Evolutionary conservation across 2,113 vertebrate genomes (phyloP).

Genomic region (Hemicordylus capensis): DNA sequence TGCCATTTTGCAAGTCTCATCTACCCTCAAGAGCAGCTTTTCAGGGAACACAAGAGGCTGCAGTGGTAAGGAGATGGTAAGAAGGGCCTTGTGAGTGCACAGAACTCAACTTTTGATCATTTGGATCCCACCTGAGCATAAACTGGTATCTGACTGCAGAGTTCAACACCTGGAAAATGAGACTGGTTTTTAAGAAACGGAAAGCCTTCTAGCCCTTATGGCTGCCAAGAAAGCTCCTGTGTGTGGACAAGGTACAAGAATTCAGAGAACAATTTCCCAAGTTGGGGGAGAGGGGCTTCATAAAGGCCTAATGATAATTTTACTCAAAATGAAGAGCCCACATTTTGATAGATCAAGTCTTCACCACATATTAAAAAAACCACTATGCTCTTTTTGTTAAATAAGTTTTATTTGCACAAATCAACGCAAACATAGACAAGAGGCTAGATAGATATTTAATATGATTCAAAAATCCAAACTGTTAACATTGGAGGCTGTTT

Average conservation of each 20-base stretch:
- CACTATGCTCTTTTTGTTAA: not conserved
- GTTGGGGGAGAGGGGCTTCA: not conserved
- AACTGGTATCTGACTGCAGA: no score
- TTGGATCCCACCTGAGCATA: not conserved
- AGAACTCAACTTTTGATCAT: not conserved
- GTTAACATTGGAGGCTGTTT: constrained; percentile 3
- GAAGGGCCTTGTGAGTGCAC: not conserved
- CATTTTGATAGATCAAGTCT: not conserved
- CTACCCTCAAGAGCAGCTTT: not conserved
- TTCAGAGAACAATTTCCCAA: not conserved
- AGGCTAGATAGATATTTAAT: not conserved
- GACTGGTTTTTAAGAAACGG: not conserved
- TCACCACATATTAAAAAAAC: not conserved
- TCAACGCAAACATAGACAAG: constrained; percentile 27
- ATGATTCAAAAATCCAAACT: not conserved
- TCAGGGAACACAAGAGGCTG: not conserved
- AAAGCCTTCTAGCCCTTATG: not conserved
- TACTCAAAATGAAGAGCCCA: not conserved
- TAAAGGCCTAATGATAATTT: not conserved
- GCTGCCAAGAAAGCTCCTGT: not conserved
- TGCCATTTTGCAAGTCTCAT: no score
- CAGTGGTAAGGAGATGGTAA: no score
- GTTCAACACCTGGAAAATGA: not conserved
- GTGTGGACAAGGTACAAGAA: not conserved
- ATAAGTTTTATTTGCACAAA: constrained; percentile 44